phyloP scores from a whole-genome alignment of 2,797 vertebrate genomes.

The Orestias chungarensis region DNA sequence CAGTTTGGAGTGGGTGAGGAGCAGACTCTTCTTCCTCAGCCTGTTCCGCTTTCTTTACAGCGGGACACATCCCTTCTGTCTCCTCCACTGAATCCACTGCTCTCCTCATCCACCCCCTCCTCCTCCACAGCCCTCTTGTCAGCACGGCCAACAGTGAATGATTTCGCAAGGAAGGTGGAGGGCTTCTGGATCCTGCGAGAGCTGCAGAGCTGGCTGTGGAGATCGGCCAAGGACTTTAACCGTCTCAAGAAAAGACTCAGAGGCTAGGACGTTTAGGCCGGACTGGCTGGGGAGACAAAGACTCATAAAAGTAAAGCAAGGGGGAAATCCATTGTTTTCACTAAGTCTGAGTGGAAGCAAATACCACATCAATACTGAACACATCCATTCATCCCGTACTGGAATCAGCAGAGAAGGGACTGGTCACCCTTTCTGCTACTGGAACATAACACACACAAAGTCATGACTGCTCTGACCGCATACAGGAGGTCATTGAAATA shows the following conservation, averaged over 20 bases:
- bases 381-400: constrained; percentile 62
- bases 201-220: constrained; percentile 96
- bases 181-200: constrained; percentile 97
- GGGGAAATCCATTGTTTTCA: constrained; percentile 45
- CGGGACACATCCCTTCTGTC: constrained; percentile 68
- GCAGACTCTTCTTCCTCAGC: constrained; percentile 71
- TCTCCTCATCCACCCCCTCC: constrained; percentile 56
- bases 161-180: constrained; percentile 95
- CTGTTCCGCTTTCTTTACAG: constrained; percentile 65
- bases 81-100: constrained; percentile 52
- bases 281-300: constrained; percentile 17
- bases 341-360: constrained; percentile 39
- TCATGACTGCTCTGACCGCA: constrained; percentile 54
- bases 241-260: constrained; percentile 88
- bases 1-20: constrained; percentile 71
- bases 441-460: constrained; percentile 68
- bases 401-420: constrained; percentile 65
- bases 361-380: constrained; percentile 37
- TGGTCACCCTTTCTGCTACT: constrained; percentile 58
- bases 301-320: constrained; percentile 30
- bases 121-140: constrained; percentile 56
- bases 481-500: constrained; percentile 70
- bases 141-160: constrained; percentile 80
- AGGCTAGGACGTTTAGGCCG: constrained; percentile 46
- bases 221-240: constrained; percentile 97